These are phyloP conservation scores for Conomelus anceps DNA, from an alignment of 2,888 invertebrate genomes.

Conservation along the genomic window DNA sequence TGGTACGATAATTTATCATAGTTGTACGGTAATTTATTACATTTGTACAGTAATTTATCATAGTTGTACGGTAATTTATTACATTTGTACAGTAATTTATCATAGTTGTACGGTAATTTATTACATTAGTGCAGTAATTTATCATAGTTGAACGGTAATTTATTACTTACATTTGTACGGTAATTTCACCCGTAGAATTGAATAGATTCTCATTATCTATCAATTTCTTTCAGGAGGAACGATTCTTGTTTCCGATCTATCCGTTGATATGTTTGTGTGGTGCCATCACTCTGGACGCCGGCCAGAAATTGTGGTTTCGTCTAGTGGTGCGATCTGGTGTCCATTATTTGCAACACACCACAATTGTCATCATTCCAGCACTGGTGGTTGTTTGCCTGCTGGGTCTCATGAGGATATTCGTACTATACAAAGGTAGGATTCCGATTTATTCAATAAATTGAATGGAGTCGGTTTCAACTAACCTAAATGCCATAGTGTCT, in stretches of 20 bases:
- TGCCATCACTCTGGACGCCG: conserved; percentile 67
- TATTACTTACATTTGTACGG: neutral
- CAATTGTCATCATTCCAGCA: conserved; percentile 59
- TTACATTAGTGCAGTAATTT: neutral
- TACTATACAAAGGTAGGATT: conserved; percentile 52
- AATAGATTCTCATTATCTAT: conserved; percentile 27
- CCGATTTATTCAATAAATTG: neutral
- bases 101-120: too few relatives aligned
- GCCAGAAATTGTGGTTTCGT: conserved; percentile 67
- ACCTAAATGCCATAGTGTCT: too few relatives aligned
- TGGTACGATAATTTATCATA: too few relatives aligned
- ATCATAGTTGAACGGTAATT: too few relatives aligned
- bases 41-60: too few relatives aligned
- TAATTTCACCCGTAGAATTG: too few relatives aligned
- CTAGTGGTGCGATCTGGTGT: conserved; percentile 43
- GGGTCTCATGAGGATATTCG: conserved; percentile 51
- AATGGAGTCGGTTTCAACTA: neutral
- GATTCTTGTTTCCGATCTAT: conserved; percentile 92
- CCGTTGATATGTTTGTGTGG: conserved; percentile 80
- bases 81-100: too few relatives aligned
- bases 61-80: too few relatives aligned
- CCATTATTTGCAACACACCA: conserved; percentile 64
- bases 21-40: too few relatives aligned
- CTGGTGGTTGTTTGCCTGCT: conserved; percentile 49
- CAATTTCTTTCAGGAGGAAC: conserved; percentile 61